Evolutionary conservation across 2,797 vertebrate species (phyloP).

Genomic region (Threskiornis aethiopicus): DNA sequence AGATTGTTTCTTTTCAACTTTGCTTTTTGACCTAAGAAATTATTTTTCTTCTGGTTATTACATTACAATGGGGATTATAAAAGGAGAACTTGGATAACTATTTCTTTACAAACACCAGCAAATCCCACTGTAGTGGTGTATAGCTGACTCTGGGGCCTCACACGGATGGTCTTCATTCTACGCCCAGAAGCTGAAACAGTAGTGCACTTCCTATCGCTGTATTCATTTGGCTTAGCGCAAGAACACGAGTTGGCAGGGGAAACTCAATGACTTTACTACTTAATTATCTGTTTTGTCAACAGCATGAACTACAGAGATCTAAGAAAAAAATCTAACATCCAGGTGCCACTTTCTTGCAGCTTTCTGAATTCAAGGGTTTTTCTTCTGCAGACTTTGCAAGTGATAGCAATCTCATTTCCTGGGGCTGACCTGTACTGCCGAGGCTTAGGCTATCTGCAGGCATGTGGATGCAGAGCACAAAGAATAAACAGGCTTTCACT

Average conservation of each 20-base stretch:
- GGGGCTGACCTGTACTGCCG: neutral
- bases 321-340: neutral
- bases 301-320: neutral
- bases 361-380: neutral
- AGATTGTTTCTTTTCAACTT: neutral
- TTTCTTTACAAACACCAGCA: neutral
- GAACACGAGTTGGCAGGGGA: neutral
- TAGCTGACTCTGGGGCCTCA: neutral
- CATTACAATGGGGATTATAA: neutral
- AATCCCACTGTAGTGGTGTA: neutral
- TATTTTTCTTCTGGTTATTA: neutral
- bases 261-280: neutral
- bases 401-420: neutral
- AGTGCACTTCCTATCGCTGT: neutral
- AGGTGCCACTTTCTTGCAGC: neutral
- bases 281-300: neutral
- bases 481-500: neutral
- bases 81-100: neutral
- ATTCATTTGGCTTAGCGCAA: neutral
- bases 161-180: neutral
- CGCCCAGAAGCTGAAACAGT: neutral
- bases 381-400: neutral
- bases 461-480: neutral
- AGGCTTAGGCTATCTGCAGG: neutral
- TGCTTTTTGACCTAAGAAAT: neutral